Conservation (phyloP, 2,888 invertebrate species). For the Xanthorhoe spadicearia region DNA sequence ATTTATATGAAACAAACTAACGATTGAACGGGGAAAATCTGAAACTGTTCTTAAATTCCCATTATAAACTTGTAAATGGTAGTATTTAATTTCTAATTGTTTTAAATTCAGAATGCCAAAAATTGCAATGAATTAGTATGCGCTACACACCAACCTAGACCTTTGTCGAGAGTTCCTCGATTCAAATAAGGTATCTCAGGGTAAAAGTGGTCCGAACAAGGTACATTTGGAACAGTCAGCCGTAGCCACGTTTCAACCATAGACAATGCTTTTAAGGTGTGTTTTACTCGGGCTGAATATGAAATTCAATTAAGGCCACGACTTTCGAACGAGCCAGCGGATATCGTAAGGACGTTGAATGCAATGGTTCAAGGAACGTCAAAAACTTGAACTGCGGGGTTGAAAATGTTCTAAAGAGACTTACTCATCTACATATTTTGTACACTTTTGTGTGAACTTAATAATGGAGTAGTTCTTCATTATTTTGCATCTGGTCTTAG, state of each 20-base stretch:
- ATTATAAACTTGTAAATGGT: background rate
- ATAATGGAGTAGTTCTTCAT: too few species aligned
- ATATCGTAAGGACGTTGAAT: conserved; percentile 32
- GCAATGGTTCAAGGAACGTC: conserved; percentile 39
- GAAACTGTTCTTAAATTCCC: background rate
- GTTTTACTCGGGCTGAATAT: conserved; percentile 42
- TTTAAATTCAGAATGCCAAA: conserved; percentile 5
- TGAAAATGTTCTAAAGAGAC: conserved; percentile 10
- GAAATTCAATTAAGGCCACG: conserved; percentile 41
- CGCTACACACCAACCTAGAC: conserved; percentile 44
- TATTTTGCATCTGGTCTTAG: too few species aligned
- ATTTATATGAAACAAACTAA: too few species aligned
- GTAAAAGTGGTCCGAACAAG: conserved; percentile 39
- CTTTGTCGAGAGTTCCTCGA: conserved; percentile 30
- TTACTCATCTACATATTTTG: background rate
- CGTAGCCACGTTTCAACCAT: conserved; percentile 28
- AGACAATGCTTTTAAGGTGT: conserved; percentile 40
- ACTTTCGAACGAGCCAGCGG: conserved; percentile 41
- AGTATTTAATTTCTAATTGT: background rate
- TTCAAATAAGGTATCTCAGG: conserved; percentile 30
- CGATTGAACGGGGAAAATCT: background rate
- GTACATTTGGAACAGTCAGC: conserved; percentile 37
- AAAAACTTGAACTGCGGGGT: conserved; percentile 11
- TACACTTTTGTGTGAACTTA: too few species aligned
- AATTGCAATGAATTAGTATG: conserved; percentile 26